Base-by-base conservation (phyloP, 92 coral and sea anemone genomes). In the Palythoa caribaeorum region DNA sequence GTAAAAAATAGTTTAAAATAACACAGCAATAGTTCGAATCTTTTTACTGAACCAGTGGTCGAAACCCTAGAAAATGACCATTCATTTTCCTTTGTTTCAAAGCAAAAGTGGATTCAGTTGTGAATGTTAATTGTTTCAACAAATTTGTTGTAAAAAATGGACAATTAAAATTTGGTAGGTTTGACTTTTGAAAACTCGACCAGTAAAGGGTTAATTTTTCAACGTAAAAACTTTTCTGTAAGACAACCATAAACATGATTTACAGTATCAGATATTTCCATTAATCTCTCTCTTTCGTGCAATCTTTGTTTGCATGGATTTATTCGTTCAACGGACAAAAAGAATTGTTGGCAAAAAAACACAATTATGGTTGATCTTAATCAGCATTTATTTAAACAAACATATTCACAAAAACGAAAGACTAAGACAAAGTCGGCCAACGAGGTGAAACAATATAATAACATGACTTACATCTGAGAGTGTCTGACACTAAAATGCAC, bases 301-400 rank as follows among this genome's bases (percentile, higher is more conserved):
- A 54, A 36, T 57, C 19, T 36, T 15, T 77, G 66, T 77, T 77
- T 53, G 83, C 65, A 36, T 59, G n/a, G 40, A 70, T 9, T 70
- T 35, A 70, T 36, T 70, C 75, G 9, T 65, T 17, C 44, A 70
- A 36, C 2, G 47, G 36, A 35, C 75, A 70, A 70, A 36, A 70
- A 28, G 39, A 28, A 21, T 10, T 35, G 15, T 70, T 11, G 16
- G 47, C 6, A 47, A 35, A 70, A 62, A 70, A 28, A n/a, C 36
- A 70, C 6, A 21, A 69, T 5, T 13, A 36, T 69, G 40, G 5
- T 60, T 60, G 68, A 16, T 60, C 68, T 17, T 35, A 17, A 63
- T 63, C 70, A 3, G 28, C 48, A 21, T 35, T 28, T 28, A 28
- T 70, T 38, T 1, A 70, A 70, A 12, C 40, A 70, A 35, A 17